These are phyloP conservation scores for Melospiza melodia DNA, from an alignment of 2,113 vertebrate species.

Conservation along the genomic window DNA sequence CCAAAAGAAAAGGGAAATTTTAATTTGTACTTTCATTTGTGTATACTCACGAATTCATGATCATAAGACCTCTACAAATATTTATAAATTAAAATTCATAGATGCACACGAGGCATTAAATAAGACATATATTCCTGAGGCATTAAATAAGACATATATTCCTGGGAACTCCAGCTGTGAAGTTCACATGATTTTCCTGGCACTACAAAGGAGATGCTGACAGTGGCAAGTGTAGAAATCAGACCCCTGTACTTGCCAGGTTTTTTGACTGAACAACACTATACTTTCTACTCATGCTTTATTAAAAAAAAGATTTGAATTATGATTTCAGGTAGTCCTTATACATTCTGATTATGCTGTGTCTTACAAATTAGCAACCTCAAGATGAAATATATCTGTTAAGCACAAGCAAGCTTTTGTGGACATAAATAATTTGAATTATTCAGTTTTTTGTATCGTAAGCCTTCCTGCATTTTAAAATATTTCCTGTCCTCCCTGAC, in stretches of 20 bases:
- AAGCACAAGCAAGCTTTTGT: neutral
- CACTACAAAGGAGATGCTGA: neutral
- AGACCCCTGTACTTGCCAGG: neutral
- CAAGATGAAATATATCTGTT: neutral
- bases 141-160: neutral
- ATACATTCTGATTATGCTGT: neutral
- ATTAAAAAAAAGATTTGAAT: neutral
- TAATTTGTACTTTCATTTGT: neutral
- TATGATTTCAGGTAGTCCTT: neutral
- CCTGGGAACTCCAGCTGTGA: neutral
- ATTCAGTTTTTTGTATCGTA: neutral
- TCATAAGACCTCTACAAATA: neutral
- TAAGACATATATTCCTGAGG: neutral
- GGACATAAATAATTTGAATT: neutral
- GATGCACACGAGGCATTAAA: neutral
- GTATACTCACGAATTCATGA: neutral
- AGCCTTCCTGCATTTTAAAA: neutral
- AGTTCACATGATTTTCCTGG: neutral
- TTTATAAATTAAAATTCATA: neutral
- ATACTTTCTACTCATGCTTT: neutral
- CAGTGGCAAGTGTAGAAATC: neutral
- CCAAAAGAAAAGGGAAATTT: neutral
- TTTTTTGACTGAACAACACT: neutral
- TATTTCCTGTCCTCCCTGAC: neutral
- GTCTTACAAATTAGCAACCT: neutral